These are phyloP conservation scores for Labrus mixtus DNA, from an alignment of 2,113 vertebrate species.

Conservation along the genomic window DNA sequence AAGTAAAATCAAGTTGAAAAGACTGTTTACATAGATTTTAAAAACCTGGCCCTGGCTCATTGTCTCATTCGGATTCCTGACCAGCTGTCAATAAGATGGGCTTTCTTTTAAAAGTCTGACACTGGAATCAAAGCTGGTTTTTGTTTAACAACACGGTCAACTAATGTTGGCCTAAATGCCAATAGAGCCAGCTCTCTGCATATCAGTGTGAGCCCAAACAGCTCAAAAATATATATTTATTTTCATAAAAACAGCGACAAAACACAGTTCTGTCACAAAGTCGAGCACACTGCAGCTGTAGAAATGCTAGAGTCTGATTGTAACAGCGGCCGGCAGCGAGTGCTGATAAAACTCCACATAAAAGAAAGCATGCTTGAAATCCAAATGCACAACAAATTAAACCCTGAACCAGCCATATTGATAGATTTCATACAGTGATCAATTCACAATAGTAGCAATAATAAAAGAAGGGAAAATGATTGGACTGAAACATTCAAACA, in stretches of 20 bases:
- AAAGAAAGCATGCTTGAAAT: conserved; percentile 55
- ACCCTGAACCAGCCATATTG: conserved; percentile 10
- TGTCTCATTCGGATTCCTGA: conserved; percentile 52
- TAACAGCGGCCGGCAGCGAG: conserved; percentile 63
- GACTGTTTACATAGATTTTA: conserved; percentile 20
- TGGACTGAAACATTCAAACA: conserved; percentile 8
- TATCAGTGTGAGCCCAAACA: conserved; percentile 49
- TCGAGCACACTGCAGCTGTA: conserved; percentile 38
- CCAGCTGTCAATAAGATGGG: conserved; percentile 32
- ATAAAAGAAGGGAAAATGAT: conserved; percentile 9
- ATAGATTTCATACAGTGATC: conserved; percentile 31
- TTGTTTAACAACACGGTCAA: conserved; percentile 26
- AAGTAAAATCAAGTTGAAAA: conserved; percentile 26
- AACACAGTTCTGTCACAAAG: conserved; percentile 62
- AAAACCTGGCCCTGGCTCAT: conserved; percentile 24
- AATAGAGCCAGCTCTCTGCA: conserved; percentile 79
- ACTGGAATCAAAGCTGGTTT: conserved; percentile 49
- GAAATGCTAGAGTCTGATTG: conserved; percentile 67
- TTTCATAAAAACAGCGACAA: conserved; percentile 55
- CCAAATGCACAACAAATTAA: conserved; percentile 30
- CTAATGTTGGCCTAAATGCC: conserved; percentile 52
- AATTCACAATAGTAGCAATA: conserved; percentile 32
- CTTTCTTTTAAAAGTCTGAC: conserved; percentile 18
- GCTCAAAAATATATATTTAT: conserved; percentile 59
- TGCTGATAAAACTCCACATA: conserved; percentile 54